Evolutionary conservation across 2,797 vertebrate species (phyloP).

Genomic region (Calcarius lapponicus): DNA sequence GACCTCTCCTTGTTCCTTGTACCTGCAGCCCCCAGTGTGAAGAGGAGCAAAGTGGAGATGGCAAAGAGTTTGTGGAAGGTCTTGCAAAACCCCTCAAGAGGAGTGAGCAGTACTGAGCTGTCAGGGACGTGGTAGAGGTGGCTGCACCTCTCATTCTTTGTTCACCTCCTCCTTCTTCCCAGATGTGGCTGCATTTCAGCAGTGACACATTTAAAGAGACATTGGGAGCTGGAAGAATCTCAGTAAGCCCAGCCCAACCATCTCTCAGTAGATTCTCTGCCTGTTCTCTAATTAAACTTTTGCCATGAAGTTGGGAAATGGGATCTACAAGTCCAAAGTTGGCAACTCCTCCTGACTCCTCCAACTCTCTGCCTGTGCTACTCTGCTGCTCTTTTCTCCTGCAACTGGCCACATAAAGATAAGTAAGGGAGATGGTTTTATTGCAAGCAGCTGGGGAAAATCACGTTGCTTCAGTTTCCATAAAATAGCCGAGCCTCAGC

Average conservation of each 20-base stretch:
- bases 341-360: not conserved
- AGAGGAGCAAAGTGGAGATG: not conserved
- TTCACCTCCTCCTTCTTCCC: not conserved
- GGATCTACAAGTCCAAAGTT: not conserved
- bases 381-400: not conserved
- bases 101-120: not conserved
- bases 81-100: not conserved
- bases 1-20: not conserved
- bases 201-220: not conserved
- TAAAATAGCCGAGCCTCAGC: slow-evolving; percentile 66
- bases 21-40: not conserved
- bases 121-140: not conserved
- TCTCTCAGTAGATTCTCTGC: not conserved
- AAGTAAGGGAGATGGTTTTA: slow-evolving; percentile 67
- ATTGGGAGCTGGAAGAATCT: not conserved
- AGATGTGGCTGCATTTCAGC: not conserved
- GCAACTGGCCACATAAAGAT: slow-evolving; percentile 66
- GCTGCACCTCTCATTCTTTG: not conserved
- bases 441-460: slow-evolving; percentile 69
- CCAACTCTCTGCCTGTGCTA: not conserved
- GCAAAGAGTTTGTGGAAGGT: not conserved
- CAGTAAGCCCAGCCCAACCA: not conserved
- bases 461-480: slow-evolving; percentile 67
- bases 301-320: not conserved
- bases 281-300: not conserved